These are phyloP conservation scores for Lomographa bimaculata DNA, from an alignment of 2,888 invertebrate genomes.

Conservation along the genomic window DNA sequence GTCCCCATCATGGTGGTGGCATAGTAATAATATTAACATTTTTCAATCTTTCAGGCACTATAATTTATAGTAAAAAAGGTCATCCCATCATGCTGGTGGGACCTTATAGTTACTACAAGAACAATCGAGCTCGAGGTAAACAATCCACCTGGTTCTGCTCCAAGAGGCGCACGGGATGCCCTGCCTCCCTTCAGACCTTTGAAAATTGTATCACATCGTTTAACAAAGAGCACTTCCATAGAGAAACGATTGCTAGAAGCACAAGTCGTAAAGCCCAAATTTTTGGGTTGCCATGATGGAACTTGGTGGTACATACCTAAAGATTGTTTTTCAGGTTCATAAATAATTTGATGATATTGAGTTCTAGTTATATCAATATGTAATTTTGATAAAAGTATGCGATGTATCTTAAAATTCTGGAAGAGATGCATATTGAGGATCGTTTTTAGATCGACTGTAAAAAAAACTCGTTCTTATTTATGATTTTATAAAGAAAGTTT, in stretches of 20 bases:
- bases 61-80: background rate
- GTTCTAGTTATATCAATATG: no score
- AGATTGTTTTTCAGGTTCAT: no score
- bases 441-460: no score
- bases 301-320: no score
- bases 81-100: conserved; percentile 43
- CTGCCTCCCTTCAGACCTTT: conserved; percentile 24
- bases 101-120: conserved; percentile 46
- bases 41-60: background rate
- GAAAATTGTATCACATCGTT: conserved; percentile 12
- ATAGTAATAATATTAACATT: no score
- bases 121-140: conserved; percentile 41
- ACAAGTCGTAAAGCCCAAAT: conserved; percentile 11
- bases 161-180: conserved; percentile 28
- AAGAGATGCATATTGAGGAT: no score
- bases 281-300: background rate
- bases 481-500: no score
- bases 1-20: no score
- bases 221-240: conserved; percentile 29
- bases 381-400: no score
- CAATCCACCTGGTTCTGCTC: conserved; percentile 53
- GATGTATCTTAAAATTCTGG: no score
- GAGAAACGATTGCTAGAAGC: conserved; percentile 9
- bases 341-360: no score
- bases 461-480: no score